Evolutionary conservation across 2,797 vertebrate species (phyloP).

Genomic region (Xenops minutus): DNA sequence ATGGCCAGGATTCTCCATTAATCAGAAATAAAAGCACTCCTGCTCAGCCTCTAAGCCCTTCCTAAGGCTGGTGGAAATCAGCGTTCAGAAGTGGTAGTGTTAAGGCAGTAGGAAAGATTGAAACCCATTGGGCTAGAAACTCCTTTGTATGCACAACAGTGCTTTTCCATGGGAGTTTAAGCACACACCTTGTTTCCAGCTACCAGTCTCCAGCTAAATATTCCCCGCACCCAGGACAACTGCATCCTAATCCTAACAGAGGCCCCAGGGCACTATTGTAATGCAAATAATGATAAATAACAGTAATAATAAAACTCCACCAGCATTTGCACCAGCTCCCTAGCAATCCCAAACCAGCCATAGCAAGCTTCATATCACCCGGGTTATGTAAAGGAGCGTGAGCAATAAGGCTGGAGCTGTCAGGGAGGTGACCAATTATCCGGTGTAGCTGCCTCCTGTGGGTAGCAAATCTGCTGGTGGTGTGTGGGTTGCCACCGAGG

Average conservation of each 20-base stretch:
- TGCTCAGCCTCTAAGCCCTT: background rate
- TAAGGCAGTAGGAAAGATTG: background rate
- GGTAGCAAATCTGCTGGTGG: background rate
- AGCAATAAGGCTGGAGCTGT: slow-evolving; percentile 12
- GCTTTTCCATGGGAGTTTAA: background rate
- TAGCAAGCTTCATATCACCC: background rate
- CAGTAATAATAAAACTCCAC: slow-evolving; percentile 23
- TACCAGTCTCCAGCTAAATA: background rate
- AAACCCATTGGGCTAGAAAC: background rate
- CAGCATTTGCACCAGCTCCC: background rate
- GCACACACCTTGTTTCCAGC: background rate
- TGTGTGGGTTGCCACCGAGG: rapidly evolving
- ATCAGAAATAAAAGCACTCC: background rate
- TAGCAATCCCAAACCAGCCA: slow-evolving; percentile 30
- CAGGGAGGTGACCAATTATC: slow-evolving; percentile 16
- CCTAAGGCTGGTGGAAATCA: background rate
- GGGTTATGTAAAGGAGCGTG: background rate
- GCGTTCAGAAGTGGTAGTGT: background rate
- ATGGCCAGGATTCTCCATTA: rapidly evolving
- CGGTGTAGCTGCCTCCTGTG: background rate
- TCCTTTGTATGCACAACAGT: background rate
- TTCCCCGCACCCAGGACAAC: background rate
- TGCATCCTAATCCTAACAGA: background rate
- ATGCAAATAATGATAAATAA: slow-evolving; percentile 65
- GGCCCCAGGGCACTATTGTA: background rate